A percentile compares a stretch with the other conserved stretches of the same genome.
These are phyloP conservation scores for Strigamia transsilvanica DNA, from an alignment of 2,888 invertebrate genomes.

Conservation along the genomic window DNA sequence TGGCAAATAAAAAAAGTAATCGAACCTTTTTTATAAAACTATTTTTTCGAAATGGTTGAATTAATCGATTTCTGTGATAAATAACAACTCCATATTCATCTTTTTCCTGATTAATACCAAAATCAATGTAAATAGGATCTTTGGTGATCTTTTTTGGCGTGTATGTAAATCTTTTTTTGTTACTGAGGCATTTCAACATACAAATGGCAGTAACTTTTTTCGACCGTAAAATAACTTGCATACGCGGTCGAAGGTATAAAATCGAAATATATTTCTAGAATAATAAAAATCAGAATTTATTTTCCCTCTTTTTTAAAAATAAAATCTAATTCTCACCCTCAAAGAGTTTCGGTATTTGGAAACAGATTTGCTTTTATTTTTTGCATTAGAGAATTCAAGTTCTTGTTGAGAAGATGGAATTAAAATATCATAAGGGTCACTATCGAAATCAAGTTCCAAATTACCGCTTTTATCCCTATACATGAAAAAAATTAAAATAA, in stretches of 20 bases:
- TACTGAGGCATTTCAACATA: conserved; percentile 4
- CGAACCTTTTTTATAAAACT: conserved; percentile 18
- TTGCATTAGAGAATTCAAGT: not conserved
- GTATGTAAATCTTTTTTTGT: conserved; percentile 9
- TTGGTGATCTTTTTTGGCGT: not conserved
- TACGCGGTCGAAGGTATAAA: conserved; percentile 36
- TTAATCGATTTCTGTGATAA: conserved; percentile 47
- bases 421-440: not conserved
- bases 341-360: conserved; percentile 33
- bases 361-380: conserved; percentile 18
- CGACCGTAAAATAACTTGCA: conserved; percentile 6
- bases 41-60: conserved; percentile 43
- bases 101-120: conserved; percentile 13
- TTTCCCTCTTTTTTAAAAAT: not conserved
- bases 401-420: not conserved
- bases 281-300: not conserved
- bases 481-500: not conserved
- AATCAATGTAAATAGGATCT: not conserved
- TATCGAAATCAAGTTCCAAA: conserved; percentile 42
- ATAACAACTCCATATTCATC: conserved; percentile 46
- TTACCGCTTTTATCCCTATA: conserved; percentile 38
- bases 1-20: not conserved
- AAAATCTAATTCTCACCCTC: conserved; percentile 38
- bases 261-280: conserved; percentile 46
- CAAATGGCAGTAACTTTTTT: conserved; percentile 38